Base-by-base conservation (phyloP, 1,140 invertebrate genomes). In the Episyrphus balteatus region DNA sequence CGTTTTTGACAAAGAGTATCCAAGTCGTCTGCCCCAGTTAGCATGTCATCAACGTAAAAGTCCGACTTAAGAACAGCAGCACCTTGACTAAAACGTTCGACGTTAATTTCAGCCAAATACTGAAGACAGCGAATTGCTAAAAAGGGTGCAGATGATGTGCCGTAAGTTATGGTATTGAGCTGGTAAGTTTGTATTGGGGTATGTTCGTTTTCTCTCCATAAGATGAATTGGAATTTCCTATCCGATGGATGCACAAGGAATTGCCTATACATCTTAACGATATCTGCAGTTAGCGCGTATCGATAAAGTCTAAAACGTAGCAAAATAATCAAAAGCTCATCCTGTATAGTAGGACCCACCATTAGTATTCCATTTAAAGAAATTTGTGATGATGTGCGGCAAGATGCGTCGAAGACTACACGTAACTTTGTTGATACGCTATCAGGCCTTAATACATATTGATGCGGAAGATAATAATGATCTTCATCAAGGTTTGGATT, bases 201-300 rank as follows among this genome's bases (percentile, higher is more conserved):
- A 26, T 26, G 21, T 30, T 5, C 15, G 48, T 38, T 14, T 46
- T 31, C 21, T 44, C 66, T 51, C 68, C 72, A 75, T 8, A 74
- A 32, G 15, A 75, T 73, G 40, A 58, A 49, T 49, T 74, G 69
- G 39, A 60, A 66, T 26, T 66, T 53, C 10, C 53, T 46, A 48
- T 71, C 55, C 6, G 55, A 46, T 21, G 49, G 21, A 50, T 65
- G 41, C 12, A 73, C 51, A 45, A 49, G 26, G 17, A 72, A 56
- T 52, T 71, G 68, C 7, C 70, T 47, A 45, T 69, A 75, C 69
- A 72, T 72, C 51, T 69, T 68, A 40, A 49, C 48, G 34, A 70
- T 57, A 43, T 73, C 71, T 7, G 53, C 58, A 2, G 55, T 55
- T 2, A 73, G 32, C 1, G 57, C 60, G 38, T 62, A 55, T 26